These are phyloP conservation scores for Apteryx owenii DNA, from an alignment of 2,113 vertebrate species.

Conservation along the genomic window DNA sequence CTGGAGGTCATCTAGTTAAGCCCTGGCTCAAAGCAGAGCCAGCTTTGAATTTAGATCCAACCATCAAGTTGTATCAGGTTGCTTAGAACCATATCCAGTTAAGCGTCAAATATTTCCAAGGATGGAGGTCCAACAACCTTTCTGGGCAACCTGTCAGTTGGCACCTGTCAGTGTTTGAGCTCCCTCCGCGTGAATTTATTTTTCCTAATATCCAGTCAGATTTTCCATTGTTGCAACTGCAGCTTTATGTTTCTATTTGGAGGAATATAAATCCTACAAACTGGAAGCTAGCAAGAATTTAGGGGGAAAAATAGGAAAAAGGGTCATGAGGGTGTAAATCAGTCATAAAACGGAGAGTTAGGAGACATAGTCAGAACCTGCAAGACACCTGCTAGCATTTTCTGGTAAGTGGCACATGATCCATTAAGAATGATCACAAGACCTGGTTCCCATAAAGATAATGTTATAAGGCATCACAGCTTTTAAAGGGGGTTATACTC, in stretches of 20 bases:
- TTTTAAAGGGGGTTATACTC: not conserved
- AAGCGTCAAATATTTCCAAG: not conserved
- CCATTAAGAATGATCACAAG: not conserved
- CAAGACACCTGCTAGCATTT: not conserved
- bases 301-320: not conserved
- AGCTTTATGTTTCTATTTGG: not conserved
- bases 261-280: not conserved
- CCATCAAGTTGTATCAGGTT: rapidly evolving
- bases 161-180: not conserved
- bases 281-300: not conserved
- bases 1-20: not conserved
- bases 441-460: not conserved
- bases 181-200: not conserved
- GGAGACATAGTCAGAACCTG: not conserved
- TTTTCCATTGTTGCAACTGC: not conserved
- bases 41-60: not conserved
- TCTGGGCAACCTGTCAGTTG: too few relatives aligned
- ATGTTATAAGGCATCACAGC: not conserved
- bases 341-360: rapidly evolving
- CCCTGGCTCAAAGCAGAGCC: not conserved
- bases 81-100: not conserved
- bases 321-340: not conserved
- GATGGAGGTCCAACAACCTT: rapidly evolving
- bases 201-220: not conserved
- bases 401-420: not conserved